phyloP scores from a whole-genome alignment of 2,113 vertebrate genomes.

The Peromyscus maniculatus region DNA sequence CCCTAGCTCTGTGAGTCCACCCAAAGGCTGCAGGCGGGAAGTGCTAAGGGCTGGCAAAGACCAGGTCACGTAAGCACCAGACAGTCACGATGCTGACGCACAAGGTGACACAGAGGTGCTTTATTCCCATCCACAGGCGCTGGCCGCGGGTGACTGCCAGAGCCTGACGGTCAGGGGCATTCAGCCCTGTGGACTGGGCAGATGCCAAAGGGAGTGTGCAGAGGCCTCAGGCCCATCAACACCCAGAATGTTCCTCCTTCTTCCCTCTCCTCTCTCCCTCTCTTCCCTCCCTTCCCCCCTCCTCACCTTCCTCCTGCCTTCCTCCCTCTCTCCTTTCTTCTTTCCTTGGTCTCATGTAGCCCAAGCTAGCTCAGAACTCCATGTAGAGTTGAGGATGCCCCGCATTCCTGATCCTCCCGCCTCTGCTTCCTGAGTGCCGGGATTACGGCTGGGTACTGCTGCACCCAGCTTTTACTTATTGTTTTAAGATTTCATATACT shows the following conservation, averaged over 20 bases:
- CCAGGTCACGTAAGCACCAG: not conserved
- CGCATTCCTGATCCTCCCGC: not conserved
- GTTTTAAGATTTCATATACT: not conserved
- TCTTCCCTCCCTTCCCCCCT: not conserved
- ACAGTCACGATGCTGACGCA: fast-evolving
- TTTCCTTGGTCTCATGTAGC: not conserved
- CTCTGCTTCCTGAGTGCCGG: not conserved
- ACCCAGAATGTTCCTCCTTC: not conserved
- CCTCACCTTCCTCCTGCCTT: no score
- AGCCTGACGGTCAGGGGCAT: not conserved
- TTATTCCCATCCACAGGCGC: not conserved
- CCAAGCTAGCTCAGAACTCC: not conserved
- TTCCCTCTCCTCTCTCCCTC: no score
- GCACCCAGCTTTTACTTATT: not conserved
- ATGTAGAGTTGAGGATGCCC: not conserved
- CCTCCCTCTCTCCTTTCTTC: not conserved
- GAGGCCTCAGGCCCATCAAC: not conserved
- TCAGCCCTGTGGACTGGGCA: fast-evolving
- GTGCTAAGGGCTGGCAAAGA: not conserved
- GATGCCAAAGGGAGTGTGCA: not conserved
- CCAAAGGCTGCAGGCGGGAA: not conserved
- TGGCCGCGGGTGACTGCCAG: not conserved
- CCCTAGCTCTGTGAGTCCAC: fast-evolving
- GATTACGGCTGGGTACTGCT: not conserved
- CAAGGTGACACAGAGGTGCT: fast-evolving